Percentiles rank a stretch among this genome's conserved stretches.
Evolutionary conservation across 2,797 vertebrate genomes (phyloP).

Genomic region (Meda fulgida): DNA sequence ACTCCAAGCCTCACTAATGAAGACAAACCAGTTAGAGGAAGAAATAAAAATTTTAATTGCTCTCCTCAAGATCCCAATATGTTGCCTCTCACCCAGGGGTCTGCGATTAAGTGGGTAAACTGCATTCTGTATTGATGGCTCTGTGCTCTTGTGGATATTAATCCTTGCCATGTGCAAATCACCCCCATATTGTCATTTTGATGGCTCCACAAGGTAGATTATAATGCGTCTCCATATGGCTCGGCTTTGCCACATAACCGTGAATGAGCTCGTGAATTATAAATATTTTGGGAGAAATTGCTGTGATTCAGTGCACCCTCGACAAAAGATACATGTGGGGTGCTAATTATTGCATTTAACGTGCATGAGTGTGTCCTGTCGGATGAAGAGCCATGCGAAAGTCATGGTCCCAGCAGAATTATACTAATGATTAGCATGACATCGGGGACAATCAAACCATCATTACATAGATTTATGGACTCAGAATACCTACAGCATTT

Average conservation of each 20-base stretch:
- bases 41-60: constrained; percentile 67
- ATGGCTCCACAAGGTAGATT: constrained; percentile 64
- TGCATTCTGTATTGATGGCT: constrained; percentile 65
- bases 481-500: background rate
- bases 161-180: constrained; percentile 70
- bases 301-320: constrained; percentile 21
- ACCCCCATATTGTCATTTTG: constrained; percentile 71
- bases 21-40: constrained; percentile 66
- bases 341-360: constrained; percentile 49
- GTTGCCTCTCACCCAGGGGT: constrained; percentile 63
- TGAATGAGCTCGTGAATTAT: constrained; percentile 25
- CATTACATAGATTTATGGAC: constrained; percentile 30
- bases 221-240: constrained; percentile 72
- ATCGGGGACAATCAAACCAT: constrained; percentile 21
- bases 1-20: constrained; percentile 46
- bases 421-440: constrained; percentile 38
- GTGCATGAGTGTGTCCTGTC: constrained; percentile 30
- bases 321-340: constrained; percentile 42
- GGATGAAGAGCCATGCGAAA: constrained; percentile 25
- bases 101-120: constrained; percentile 49
- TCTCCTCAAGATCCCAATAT: constrained; percentile 68
- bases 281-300: constrained; percentile 35
- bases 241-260: constrained; percentile 35
- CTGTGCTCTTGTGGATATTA: constrained; percentile 68
- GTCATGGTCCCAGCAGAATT: constrained; percentile 30